Base-by-base conservation (phyloP, 2,113 vertebrate species). In the Pelmatolapia mariae region DNA sequence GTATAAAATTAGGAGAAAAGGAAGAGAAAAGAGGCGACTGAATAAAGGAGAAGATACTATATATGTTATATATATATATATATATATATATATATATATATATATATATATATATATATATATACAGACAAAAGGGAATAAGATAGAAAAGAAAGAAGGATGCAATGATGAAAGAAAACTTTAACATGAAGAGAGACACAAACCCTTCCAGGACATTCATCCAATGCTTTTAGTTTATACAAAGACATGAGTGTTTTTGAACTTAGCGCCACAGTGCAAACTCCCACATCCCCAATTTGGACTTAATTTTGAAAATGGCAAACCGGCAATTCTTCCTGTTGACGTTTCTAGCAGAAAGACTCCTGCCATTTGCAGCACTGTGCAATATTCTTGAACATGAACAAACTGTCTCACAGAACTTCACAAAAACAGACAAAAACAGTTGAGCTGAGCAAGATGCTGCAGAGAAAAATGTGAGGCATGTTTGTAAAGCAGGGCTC, bases 21-120 rank as follows among this genome's bases (percentile, higher is more conserved):
- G 8, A 0, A 71, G 66, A 43, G 66, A 71, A 73, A 73, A 50
- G 71, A 19, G 7, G 43, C 1, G 5, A 19, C 4, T 50, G 16
- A 47, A 73, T 47, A 73, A 45, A 73, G 13, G 40, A 50, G 43
- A 47, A 50, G 0, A 47, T 11, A 47, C 0, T 45, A 8, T 50
- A 3, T 18, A 4, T 47, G 0, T 8, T 50, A 0, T 50, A 3
- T 16, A 7, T 18, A 16, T 45, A 2, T 12, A 7, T 24, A 24
- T 8, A 8, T 33, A 3, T 8, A 56, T 40, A 5, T 12, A 3
- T 6, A 2, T 13, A 4, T 22, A 24, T 24, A 54, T 43, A 43
- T 5, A 12, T 12, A 7, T 15, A 15, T 15, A 8, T 10, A n/a
- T 10, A 10, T 10, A 10, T 2, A 53, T 53, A 11, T 0, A 6